Conservation (phyloP, 2,888 invertebrate genomes). For the Sinohyriopsis cumingii region DNA sequence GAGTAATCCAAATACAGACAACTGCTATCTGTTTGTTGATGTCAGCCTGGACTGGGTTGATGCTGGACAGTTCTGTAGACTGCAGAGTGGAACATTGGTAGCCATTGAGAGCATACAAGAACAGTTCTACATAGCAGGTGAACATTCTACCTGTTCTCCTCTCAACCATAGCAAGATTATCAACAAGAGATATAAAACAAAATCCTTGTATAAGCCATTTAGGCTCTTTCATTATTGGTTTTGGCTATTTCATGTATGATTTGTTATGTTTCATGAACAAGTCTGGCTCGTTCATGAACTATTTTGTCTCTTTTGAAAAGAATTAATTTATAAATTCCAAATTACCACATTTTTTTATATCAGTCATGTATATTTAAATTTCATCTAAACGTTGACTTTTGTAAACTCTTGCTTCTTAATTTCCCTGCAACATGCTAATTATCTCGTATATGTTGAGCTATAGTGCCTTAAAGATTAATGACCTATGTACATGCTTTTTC, state of each 20-base stretch:
- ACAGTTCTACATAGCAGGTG: slow-evolving; percentile 50
- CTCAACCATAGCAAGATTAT: no score
- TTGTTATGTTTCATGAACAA: no score
- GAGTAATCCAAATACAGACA: slow-evolving; percentile 37
- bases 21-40: slow-evolving; percentile 49
- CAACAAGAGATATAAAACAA: no score
- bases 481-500: background rate
- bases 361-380: no score
- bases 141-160: background rate
- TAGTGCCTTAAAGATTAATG: background rate
- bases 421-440: background rate
- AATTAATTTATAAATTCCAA: no score
- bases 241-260: no score
- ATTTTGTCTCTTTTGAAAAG: no score
- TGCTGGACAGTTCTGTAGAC: slow-evolving; percentile 40
- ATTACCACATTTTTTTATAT: no score
- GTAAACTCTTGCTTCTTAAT: background rate
- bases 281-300: no score
- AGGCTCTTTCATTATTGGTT: no score
- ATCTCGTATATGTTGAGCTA: background rate
- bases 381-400: background rate
- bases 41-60: slow-evolving; percentile 46
- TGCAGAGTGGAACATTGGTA: slow-evolving; percentile 38
- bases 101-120: slow-evolving; percentile 46
- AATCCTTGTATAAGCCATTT: no score